Percentiles rank a stretch among this genome's conserved stretches.
Evolutionary conservation across 2,888 invertebrate species (phyloP).

Genomic region (Cistogaster globosa): DNA sequence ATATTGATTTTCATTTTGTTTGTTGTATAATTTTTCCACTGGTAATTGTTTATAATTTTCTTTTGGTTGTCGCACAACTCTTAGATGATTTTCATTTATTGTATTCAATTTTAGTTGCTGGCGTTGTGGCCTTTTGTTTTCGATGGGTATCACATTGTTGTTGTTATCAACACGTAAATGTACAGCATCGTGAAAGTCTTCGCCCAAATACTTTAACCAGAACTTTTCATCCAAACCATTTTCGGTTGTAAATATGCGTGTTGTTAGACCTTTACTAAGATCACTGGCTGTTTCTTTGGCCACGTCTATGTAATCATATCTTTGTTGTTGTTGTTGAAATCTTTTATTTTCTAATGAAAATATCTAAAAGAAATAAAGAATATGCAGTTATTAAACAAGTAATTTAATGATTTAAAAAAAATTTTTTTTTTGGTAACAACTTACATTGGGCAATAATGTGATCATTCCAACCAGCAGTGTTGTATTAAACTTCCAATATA

Average conservation of each 20-base stretch:
- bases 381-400: background rate
- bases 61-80: slow-evolving; percentile 36
- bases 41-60: slow-evolving; percentile 41
- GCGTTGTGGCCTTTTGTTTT: too few relatives aligned
- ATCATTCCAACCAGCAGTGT: slow-evolving; percentile 19
- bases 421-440: background rate
- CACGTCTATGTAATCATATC: slow-evolving; percentile 77
- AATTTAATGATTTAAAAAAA: background rate
- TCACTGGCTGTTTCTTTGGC: slow-evolving; percentile 63
- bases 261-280: slow-evolving; percentile 74
- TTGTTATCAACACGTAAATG: slow-evolving; percentile 71
- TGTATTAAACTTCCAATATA: slow-evolving; percentile 3
- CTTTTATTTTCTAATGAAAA: background rate
- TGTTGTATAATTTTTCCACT: background rate
- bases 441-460: background rate
- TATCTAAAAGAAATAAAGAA: slow-evolving; percentile 17
- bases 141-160: too few relatives aligned
- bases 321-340: slow-evolving; percentile 1
- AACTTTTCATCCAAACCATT: slow-evolving; percentile 77
- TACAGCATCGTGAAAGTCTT: slow-evolving; percentile 79
- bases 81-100: background rate
- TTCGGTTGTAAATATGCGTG: slow-evolving; percentile 76
- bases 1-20: background rate
- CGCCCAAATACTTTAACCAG: slow-evolving; percentile 79
- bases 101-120: too few relatives aligned